Percentiles rank a stretch among this genome's conserved stretches.
Evolutionary conservation across 2,113 vertebrate species (phyloP).

Genomic region (Gila orcuttii): DNA sequence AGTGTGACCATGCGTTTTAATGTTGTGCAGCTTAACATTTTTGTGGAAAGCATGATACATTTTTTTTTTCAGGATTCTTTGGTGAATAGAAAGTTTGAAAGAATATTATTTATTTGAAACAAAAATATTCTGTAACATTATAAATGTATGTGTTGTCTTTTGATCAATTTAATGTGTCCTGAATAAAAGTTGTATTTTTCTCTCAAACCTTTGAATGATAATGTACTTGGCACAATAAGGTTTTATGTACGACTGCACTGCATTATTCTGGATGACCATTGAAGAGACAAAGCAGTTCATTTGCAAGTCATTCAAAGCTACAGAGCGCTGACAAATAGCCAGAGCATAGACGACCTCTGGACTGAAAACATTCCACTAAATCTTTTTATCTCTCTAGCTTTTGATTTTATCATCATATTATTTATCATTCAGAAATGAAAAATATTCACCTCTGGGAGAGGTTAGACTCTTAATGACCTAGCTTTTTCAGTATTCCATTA

Average conservation of each 20-base stretch:
- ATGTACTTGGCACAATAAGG: not conserved
- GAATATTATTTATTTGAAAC: not conserved
- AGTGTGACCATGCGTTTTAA: too few relatives aligned
- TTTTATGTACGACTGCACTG: not conserved
- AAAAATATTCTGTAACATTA: too few relatives aligned
- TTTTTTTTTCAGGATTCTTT: too few relatives aligned
- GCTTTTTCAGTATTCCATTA: constrained; percentile 4
- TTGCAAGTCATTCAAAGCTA: constrained; percentile 20
- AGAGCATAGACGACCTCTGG: not conserved
- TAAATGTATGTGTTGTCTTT: not conserved
- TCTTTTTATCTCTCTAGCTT: not conserved
- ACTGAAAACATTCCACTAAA: constrained; percentile 18
- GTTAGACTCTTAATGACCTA: constrained; percentile 3
- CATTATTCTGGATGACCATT: not conserved
- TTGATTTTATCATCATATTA: constrained; percentile 18
- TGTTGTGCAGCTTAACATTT: too few relatives aligned
- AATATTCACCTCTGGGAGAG: constrained; percentile 38
- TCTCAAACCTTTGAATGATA: not conserved
- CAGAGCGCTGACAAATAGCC: not conserved
- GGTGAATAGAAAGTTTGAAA: not conserved
- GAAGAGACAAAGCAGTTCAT: constrained; percentile 8
- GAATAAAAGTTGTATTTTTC: not conserved
- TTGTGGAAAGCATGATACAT: too few relatives aligned
- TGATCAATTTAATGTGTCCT: not conserved
- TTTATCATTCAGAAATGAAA: constrained; percentile 27